Base-by-base conservation (phyloP, 2,797 vertebrate genomes). In the Meriones psammophilus region DNA sequence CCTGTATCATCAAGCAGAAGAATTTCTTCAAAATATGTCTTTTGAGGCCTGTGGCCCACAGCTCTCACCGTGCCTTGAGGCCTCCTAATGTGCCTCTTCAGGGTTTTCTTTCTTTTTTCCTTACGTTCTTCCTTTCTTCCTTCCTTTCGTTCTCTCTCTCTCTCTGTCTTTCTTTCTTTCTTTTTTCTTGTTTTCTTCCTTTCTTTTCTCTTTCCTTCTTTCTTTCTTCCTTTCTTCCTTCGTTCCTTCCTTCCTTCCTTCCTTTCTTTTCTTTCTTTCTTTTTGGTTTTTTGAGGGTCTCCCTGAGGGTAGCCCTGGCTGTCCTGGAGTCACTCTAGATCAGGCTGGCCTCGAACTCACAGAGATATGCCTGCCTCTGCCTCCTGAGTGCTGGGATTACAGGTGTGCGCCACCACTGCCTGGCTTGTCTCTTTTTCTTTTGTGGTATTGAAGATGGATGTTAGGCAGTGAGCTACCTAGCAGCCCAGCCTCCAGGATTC, bases 11-110 rank as follows among this genome's bases (percentile, higher is more conserved):
- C 68, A 87, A 87, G 90, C 62, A 56, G 58, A 96, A 85, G 73
- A 78, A 39, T 92, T 93, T 94, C 90, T 86, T 96, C 62, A 88
- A 84, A 95, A 88, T 14, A 54, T 73, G 94, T 96, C 69, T 76
- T 94, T 36, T 3, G 0, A 3, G 4, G 2, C 66, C 26, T 86
- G 46, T 17, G 73, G 8, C 8, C 5, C 9, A 0, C 5, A 50
- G 36, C 22, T 84, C 33, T 83, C 2, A 36, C 74, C 36, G 9
- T 36, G 66, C 76, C 50, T 89, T 76, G 42, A 0, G 83, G 26
- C 14, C 14, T 64, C 58, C 39, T 39, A 89, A 81, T 33, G 69
- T 39, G 39, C 79, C 76, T 89, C 79, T 89, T 58, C 26, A 7
- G 76, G 14, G 2, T 78, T 89, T 88, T 78, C 2, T 26, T 26